phyloP scores from a whole-genome alignment of 2,113 vertebrate species.

The Pipra filicauda region DNA sequence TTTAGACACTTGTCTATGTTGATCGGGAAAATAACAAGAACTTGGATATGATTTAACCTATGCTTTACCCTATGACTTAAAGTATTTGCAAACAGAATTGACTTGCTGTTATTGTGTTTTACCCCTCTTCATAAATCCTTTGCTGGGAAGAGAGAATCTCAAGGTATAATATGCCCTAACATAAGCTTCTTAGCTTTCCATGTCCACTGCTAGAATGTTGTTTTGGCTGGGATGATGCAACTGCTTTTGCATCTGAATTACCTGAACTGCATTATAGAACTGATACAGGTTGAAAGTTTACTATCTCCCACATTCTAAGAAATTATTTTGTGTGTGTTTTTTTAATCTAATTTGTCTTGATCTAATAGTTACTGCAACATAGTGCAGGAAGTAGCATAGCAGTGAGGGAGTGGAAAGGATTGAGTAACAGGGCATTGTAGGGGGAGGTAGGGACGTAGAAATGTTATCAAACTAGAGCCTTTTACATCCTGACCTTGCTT shows the following conservation, averaged over 20 bases:
- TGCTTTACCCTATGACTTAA: not conserved
- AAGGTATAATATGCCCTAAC: not conserved
- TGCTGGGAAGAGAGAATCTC: not conserved
- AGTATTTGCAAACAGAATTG: not conserved
- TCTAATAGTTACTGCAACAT: not conserved
- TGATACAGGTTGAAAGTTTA: not conserved
- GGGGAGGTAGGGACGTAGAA: not conserved
- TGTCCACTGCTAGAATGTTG: not conserved
- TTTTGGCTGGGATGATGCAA: not conserved
- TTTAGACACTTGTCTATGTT: not conserved
- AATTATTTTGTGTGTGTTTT: not conserved
- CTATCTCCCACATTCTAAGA: rapidly evolving
- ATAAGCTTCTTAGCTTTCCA: not conserved
- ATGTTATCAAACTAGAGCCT: not conserved
- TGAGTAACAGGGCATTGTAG: not conserved
- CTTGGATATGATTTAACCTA: not conserved
- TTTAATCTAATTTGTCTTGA: not conserved
- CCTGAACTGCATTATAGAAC: not conserved
- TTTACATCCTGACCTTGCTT: not conserved
- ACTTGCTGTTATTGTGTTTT: not conserved
- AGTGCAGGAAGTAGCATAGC: not conserved
- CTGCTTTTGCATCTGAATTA: not conserved
- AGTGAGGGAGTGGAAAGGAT: not conserved
- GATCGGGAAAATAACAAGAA: not conserved
- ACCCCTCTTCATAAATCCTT: not conserved